Evolutionary conservation across 2,888 invertebrate species (phyloP).

Genomic region (Aricia artaxerxes): DNA sequence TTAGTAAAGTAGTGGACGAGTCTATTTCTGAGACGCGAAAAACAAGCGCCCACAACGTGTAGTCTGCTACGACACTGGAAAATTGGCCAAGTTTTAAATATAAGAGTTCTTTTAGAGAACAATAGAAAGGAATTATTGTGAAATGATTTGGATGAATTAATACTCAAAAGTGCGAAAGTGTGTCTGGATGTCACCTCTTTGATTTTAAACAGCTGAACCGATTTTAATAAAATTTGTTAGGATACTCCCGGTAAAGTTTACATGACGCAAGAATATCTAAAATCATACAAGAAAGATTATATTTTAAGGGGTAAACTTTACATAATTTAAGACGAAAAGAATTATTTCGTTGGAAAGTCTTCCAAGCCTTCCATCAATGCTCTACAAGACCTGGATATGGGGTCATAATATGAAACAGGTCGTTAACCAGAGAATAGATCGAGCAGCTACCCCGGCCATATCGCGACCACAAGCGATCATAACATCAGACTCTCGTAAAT

Average conservation of each 20-base stretch:
- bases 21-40: slow-evolving; percentile 77
- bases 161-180: background rate
- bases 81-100: slow-evolving; percentile 29
- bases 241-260: too few species aligned
- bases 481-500: slow-evolving; percentile 34
- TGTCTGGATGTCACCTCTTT: too few species aligned
- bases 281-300: background rate
- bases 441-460: slow-evolving; percentile 34
- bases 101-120: slow-evolving; percentile 6
- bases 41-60: slow-evolving; percentile 72
- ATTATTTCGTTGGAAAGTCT: too few species aligned
- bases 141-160: background rate
- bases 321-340: too few species aligned
- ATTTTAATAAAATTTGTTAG: too few species aligned
- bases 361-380: too few species aligned
- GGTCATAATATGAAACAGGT: slow-evolving; percentile 21
- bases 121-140: background rate
- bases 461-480: slow-evolving; percentile 36
- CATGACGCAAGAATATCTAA: too few species aligned
- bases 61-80: slow-evolving; percentile 41
- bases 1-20: slow-evolving; percentile 76
- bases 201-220: too few species aligned
- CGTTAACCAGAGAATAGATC: slow-evolving; percentile 30
- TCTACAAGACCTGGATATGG: too few species aligned
- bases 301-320: background rate